Evolutionary conservation across 2,113 vertebrate species (phyloP).

Genomic region (Pseudopipra pipra): DNA sequence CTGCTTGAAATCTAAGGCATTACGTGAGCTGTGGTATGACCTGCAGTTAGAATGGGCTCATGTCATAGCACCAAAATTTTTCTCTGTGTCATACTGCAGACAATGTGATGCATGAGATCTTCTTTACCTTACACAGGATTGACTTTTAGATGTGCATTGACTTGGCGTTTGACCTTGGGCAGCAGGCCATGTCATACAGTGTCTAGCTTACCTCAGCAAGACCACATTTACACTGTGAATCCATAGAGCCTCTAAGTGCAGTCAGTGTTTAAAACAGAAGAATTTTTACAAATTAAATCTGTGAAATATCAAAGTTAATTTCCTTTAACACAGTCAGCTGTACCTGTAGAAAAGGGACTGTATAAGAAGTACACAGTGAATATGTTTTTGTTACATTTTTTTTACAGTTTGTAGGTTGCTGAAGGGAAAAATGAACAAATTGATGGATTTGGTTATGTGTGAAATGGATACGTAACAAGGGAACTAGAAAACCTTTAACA

Average conservation of each 20-base stretch:
- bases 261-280: background rate
- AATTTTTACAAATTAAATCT: constrained; percentile 32
- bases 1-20: background rate
- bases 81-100: background rate
- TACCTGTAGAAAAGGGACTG: constrained; percentile 41
- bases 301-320: constrained; percentile 36
- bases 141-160: background rate
- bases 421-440: constrained; percentile 61
- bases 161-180: background rate
- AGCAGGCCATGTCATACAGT: background rate
- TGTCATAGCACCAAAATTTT: background rate
- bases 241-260: background rate
- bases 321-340: constrained; percentile 17
- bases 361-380: background rate
- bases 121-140: background rate
- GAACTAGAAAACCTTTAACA: constrained; percentile 66
- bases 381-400: constrained; percentile 52
- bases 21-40: background rate
- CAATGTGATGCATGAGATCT: background rate
- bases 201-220: background rate
- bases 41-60: background rate
- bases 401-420: constrained; percentile 62
- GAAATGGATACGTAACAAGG: constrained; percentile 71
- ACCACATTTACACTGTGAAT: background rate
- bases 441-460: constrained; percentile 72